Evolutionary conservation across 2,888 invertebrate genomes (phyloP).

Genomic region (Morpho achilles): DNA sequence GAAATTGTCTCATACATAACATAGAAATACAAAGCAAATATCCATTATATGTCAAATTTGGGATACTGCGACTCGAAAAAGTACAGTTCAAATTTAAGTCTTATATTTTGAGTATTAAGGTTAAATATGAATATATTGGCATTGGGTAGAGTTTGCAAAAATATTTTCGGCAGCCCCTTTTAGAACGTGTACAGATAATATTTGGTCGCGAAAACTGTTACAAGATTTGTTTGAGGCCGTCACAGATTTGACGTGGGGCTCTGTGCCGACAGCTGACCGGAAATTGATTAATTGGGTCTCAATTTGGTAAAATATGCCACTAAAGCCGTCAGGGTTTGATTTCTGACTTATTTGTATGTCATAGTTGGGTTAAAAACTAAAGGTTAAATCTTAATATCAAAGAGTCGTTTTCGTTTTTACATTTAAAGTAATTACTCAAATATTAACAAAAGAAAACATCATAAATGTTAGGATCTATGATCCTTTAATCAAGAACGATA

Average conservation of each 20-base stretch:
- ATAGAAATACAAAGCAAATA: constrained; percentile 25
- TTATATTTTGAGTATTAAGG: neutral
- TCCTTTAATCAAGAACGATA: no score
- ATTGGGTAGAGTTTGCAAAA: neutral
- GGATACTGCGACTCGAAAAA: neutral
- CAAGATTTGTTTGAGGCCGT: neutral
- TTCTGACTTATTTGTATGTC: no score
- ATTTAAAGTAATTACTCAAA: no score
- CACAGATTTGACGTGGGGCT: neutral
- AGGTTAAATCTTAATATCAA: no score
- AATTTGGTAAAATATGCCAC: no score
- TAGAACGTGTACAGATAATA: neutral
- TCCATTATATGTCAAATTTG: constrained; percentile 13
- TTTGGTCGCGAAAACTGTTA: neutral
- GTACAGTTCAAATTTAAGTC: neutral
- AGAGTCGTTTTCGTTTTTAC: no score
- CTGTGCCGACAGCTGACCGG: neutral
- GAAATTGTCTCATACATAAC: constrained; percentile 23
- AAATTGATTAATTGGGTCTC: neutral
- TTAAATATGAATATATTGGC: neutral
- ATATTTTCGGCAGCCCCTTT: neutral
- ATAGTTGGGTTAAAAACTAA: no score
- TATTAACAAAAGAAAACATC: no score
- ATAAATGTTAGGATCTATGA: no score
- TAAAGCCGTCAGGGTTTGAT: no score